Evolutionary conservation across 2,113 vertebrate species (phyloP), one percentile per base, ranked within the genome.

Genomic region (Morone chrysops): DNA sequence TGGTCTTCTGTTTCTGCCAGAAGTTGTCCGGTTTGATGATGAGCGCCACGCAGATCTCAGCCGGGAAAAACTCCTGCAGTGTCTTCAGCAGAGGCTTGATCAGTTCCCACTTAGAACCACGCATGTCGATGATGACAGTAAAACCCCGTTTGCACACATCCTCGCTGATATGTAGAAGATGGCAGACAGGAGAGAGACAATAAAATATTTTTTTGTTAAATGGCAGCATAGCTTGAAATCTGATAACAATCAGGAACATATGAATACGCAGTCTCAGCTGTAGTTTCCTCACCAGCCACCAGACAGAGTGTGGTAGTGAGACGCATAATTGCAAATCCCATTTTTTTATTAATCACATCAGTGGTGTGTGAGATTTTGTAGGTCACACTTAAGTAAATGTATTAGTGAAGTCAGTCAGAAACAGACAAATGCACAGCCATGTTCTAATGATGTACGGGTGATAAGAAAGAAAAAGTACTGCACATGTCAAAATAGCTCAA

Each of bases 1-100:
- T 99, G 1, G 98, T 99, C 92, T 99, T 99, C 95, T 99, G 98
- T 65, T 99, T 99, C 95, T 99, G 98, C 98, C 98, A 99, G 95
- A 99, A 99, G 94, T 99, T 99, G 94, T 99, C 98, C 0, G 98
- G 98, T 92, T 99, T 99, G 92, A 99, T 99, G 94, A 99, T 99
- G 87, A 99, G 97, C 25, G 98, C 98, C 83, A 99, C 97, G 4
- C 99, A 99, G 93, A 99, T 99, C 94, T 99, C 97, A 0, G 96
- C 97, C 1, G 97, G 97, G 87, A 99, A 99, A 20, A 96, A 97
- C 94, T 99, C 98, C 92, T 99, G 98, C 81, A 99, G 96, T 0
- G 98, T 99, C 96, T 99, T 99, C 88, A 99, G 96, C 51, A 99
- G 96, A 61, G 98, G 98, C 70, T 99, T 99, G 92, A 99, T 99